These are phyloP conservation scores for Rhimphoctona megacephalus DNA, from an alignment of 2,888 invertebrate species.

Conservation along the genomic window DNA sequence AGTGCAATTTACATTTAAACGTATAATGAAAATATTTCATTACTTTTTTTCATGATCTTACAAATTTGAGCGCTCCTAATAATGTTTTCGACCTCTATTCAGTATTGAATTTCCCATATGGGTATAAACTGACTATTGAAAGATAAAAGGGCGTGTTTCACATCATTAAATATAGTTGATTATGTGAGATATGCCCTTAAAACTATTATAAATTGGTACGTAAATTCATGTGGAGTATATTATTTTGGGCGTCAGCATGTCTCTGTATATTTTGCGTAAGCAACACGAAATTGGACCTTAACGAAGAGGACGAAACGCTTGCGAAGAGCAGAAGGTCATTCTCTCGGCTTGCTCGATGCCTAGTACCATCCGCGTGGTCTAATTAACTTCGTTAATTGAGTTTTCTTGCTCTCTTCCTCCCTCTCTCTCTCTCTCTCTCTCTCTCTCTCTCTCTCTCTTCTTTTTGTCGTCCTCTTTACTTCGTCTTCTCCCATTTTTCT, in stretches of 20 bases:
- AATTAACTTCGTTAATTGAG: constrained; percentile 61
- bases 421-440: neutral
- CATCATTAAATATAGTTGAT: neutral
- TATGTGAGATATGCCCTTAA: neutral
- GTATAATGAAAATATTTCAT: neutral
- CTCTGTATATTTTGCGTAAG: constrained; percentile 29
- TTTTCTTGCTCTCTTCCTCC: constrained; percentile 7
- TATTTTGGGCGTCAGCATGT: constrained; percentile 23
- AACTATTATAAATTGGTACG: neutral
- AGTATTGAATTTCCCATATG: neutral
- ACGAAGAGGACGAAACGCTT: constrained; percentile 47
- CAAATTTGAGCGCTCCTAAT: neutral
- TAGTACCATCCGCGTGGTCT: constrained; percentile 45
- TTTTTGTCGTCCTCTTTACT: neutral
- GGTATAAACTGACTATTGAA: neutral
- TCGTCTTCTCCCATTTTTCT: neutral
- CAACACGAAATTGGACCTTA: constrained; percentile 49
- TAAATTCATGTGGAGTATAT: neutral
- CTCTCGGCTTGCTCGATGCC: constrained; percentile 26
- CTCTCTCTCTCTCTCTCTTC: neutral
- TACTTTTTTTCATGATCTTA: neutral
- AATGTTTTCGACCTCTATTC: neutral
- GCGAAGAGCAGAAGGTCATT: constrained; percentile 43
- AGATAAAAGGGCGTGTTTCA: neutral
- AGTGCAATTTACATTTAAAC: neutral